Evolutionary conservation across 92 coral and sea anemone genomes (phyloP), one percentile per base, ranked within the genome.

Genomic region (Palythoa caribaeorum): DNA sequence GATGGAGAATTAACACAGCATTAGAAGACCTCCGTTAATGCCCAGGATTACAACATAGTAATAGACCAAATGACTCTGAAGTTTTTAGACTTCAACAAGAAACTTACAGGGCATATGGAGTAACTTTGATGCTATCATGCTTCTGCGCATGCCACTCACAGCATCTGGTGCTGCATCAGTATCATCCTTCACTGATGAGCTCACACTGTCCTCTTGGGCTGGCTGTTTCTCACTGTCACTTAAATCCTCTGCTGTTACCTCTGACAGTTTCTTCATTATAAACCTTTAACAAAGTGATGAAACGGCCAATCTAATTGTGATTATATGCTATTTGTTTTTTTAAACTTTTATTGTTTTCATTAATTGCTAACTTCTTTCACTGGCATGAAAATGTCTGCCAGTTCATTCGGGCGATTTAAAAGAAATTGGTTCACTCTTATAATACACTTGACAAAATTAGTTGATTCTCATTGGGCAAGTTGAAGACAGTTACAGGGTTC

Each of bases 221-320:
- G 77, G 68, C 62, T 81, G 92, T 39, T 87, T 77, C n/a, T 89
- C 94, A 13, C 54, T 57, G 4, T 87, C 89, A 63, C 10, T 73
- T 83, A 89, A 57, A 20, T 91, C 93, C 37, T 89, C 96, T 47
- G 90, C 96, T 19, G 91, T 89, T 44, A 94, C 83, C 13, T 97
- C 99, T 17, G 91, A 89, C 17, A 97, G 55, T 78, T 92, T 93
- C 79, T 93, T 95, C 84, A 97, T 73, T 88, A 89, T 90, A 66
- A 94, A 75, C 71, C 96, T 91, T 70, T 14, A 38, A 9, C n/a
- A 59, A 39, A 16, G 51, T 20, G 53, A 20, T n/a, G 57, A 39
- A 4, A 21, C 48, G 13, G 47, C 6, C 5, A n/a, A 0, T 9
- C 8, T 44, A 39, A 2, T 48, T n/a, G 7, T 11, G 17, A 9